These are phyloP conservation scores for Pelodytes ibericus DNA, from an alignment of 2,797 vertebrate species.

Conservation along the genomic window DNA sequence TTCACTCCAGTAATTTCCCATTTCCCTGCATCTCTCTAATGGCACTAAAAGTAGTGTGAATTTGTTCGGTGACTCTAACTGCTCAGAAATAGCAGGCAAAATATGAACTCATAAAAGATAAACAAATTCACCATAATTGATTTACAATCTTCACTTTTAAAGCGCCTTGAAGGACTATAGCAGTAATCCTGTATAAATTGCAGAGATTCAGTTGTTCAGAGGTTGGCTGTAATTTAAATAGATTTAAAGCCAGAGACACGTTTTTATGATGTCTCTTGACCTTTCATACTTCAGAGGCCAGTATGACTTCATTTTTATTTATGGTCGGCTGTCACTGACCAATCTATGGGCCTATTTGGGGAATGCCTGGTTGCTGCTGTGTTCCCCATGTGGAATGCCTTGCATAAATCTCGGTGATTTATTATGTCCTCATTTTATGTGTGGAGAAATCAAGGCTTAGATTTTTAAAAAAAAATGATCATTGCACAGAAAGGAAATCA, in stretches of 20 bases:
- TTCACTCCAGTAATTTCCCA: no score
- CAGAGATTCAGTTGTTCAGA: constrained; percentile 10
- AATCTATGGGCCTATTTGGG: constrained; percentile 20
- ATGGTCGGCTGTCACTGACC: constrained; percentile 38
- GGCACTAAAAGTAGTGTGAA: no score
- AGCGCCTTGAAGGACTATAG: constrained; percentile 11
- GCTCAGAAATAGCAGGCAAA: not conserved
- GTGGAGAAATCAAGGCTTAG: constrained; percentile 23
- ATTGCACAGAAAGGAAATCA: constrained; percentile 18
- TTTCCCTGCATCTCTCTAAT: no score
- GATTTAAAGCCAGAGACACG: constrained; percentile 34
- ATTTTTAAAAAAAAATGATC: constrained; percentile 8
- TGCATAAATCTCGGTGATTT: constrained; percentile 49
- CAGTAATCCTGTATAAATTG: constrained; percentile 33
- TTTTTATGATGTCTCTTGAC: constrained; percentile 44
- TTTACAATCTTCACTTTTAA: constrained; percentile 10
- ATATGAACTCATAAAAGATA: constrained; percentile 1
- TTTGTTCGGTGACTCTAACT: not conserved
- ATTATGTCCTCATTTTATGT: constrained; percentile 28
- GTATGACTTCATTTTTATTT: constrained; percentile 46
- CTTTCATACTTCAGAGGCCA: constrained; percentile 45
- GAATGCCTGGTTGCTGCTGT: constrained; percentile 31
- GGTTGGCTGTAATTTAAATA: constrained; percentile 35
- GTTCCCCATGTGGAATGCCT: constrained; percentile 5
- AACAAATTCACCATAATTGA: constrained; percentile 15